Evolutionary conservation across 35 echinoderm and acorn worm species (phyloP), one percentile per base, ranked within the genome.

Genomic region (Apostichopus japonicus): DNA sequence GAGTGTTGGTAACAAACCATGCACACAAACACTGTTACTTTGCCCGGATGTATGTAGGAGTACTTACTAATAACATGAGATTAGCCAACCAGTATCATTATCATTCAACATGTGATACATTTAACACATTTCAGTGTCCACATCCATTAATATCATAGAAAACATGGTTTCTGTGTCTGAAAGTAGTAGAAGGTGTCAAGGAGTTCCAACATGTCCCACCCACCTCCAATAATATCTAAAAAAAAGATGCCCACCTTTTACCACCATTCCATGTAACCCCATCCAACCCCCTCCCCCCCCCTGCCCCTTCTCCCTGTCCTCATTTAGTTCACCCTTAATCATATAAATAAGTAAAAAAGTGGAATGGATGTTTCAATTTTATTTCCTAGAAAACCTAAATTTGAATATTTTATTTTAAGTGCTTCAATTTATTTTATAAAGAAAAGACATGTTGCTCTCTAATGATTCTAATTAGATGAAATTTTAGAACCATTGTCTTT

Each of bases 101-200:
- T 33, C 79, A 83, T 83, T 83, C 79, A 83, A 83, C 79, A 83
- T 83, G 22, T 83, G 11, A 83, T 54, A 54, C 51, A 83, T 83
- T 83, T 53, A 83, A 24, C 44, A 24, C 33, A 15, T 67, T 83
- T 83, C 24, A 83, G 17, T 83, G 79, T 83, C 79, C 79, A 54
- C 51, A 83, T 54, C 54, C 79, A 83, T 83, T 15, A 55, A 83
- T 83, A 83, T 54, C 79, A 83, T 83, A 52, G 15, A 13, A 44
- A 56, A 67, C 63, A 67, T 67, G 63, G 11, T 67, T 44, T 44
- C 33, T 67, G 63, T 67, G 63, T 67, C 63, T 67, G 9, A 5
- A 67, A 19, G 19, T 11, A 67, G 63, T 67, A 10, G 4, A 67
- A 67, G 63, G 63, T 11, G 11, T 67, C 4, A 67, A 67, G 63